phyloP scores from a whole-genome alignment of 2,888 invertebrate species.

The Epistrophe eligans region DNA sequence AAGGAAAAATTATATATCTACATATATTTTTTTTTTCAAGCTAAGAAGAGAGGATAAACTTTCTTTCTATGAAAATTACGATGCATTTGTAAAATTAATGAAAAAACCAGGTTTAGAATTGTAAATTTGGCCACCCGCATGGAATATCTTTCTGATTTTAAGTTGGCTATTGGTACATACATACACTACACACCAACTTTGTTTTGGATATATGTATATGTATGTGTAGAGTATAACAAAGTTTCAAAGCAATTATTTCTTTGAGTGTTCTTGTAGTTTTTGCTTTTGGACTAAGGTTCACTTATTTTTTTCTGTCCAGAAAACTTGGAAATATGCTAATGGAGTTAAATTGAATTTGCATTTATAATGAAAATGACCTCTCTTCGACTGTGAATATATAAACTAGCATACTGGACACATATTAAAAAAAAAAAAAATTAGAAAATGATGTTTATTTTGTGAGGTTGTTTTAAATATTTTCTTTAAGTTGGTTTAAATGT shows the following conservation, averaged over 20 bases:
- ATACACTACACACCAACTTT: background rate
- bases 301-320: background rate
- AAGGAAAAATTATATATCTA: constrained; percentile 3
- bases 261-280: constrained; percentile 29
- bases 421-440: background rate
- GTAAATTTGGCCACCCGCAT: constrained; percentile 37
- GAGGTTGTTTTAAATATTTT: background rate
- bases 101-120: constrained; percentile 50
- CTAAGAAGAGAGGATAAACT: constrained; percentile 47
- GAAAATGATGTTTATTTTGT: background rate
- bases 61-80: constrained; percentile 23
- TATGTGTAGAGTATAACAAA: constrained; percentile 16
- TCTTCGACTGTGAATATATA: background rate
- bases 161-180: background rate
- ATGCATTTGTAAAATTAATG: constrained; percentile 52
- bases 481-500: background rate
- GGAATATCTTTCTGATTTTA: constrained; percentile 13
- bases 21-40: background rate
- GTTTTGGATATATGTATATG: background rate
- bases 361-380: constrained; percentile 49
- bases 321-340: constrained; percentile 41
- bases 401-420: background rate
- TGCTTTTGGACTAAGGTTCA: background rate
- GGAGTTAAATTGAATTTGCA: constrained; percentile 39
- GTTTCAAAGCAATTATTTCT: constrained; percentile 45